A percentile compares a stretch with the other conserved stretches of the same genome.
Conservation (phyloP, 1,140 invertebrate species). For the Metopolophium dirhodum region DNA sequence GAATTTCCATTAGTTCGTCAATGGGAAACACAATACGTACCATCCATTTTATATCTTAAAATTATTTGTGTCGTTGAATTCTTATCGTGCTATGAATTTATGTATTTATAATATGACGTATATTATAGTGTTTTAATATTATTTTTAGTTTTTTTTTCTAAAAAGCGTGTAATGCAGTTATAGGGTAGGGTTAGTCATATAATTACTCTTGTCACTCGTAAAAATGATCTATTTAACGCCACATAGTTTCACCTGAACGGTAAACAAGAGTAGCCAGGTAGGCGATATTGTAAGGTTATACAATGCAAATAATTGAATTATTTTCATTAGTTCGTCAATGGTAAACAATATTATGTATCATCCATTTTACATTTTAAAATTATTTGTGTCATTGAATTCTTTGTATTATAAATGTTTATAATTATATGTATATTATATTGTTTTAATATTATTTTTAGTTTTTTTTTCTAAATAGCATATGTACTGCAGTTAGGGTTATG, state of each 20-base stretch:
- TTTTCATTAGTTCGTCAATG: neutral
- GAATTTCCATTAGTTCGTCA: neutral
- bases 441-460: neutral
- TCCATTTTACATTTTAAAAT: neutral
- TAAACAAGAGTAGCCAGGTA: neutral
- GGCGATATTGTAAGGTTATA: too few species aligned
- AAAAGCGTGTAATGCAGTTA: neutral
- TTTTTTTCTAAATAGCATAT: neutral
- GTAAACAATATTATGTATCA: neutral
- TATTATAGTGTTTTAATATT: neutral
- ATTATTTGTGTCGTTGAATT: neutral
- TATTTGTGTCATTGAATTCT: neutral
- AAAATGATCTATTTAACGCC: neutral
- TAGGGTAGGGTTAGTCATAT: too few species aligned
- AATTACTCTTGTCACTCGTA: neutral
- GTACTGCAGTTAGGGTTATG: too few species aligned
- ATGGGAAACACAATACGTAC: neutral
- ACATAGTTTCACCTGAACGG: neutral
- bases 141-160: neutral
- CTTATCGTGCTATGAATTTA: neutral
- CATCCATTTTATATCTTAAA: neutral
- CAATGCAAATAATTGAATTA: neutral
- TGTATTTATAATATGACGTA: neutral
- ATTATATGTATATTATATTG: neutral
- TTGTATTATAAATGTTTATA: neutral